Base-by-base conservation (phyloP, 2,888 invertebrate species). In the Troglohyphantes excavatus region DNA sequence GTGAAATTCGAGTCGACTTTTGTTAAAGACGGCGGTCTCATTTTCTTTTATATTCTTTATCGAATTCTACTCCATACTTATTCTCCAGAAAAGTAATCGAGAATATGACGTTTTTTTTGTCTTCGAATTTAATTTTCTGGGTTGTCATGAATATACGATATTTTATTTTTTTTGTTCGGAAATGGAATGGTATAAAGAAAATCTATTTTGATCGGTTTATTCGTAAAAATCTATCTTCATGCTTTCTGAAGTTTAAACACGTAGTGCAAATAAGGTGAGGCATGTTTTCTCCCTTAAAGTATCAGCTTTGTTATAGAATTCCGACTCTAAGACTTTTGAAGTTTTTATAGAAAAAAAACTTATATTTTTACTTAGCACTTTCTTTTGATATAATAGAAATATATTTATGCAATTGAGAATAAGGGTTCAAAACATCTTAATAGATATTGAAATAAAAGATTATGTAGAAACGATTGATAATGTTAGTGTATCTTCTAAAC, bases 211-310 rank as follows among this genome's bases (percentile, higher is more conserved):
- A 33, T 65, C 43, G 63, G n/a, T 39, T n/a, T 23, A 46, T 39
- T 76, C 61, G 33, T 11, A 9, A 65, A 53, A 53, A 53, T 53
- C 53, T 17, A 53, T 53, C 53, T 26, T 17, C 11, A 17, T 17
- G 43, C 19, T 19, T 17, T 81, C 67, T 29, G n/a, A 46, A 81
- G 68, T 81, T 67, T 53, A 68, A 33, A 68, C 81, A 81, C 81
- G 81, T 81, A 81, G 29, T 68, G 33, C 53, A 81, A 81, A 81
- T 68, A 81, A 29, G 53, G 68, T 33, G 27, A 68, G 53, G 68
- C 68, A 68, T 23, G 61, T 68, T 68, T 68, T 17, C 19, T 19
- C n/a, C 53, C 21, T 81, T 68, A 39, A 21, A 81, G 68, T 23
- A 29, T 33, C 21, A 61, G 5, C 33, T 33, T 33, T n/a, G 13